Evolutionary conservation across 2,888 invertebrate genomes (phyloP).

Genomic region (Acronicta leporina): DNA sequence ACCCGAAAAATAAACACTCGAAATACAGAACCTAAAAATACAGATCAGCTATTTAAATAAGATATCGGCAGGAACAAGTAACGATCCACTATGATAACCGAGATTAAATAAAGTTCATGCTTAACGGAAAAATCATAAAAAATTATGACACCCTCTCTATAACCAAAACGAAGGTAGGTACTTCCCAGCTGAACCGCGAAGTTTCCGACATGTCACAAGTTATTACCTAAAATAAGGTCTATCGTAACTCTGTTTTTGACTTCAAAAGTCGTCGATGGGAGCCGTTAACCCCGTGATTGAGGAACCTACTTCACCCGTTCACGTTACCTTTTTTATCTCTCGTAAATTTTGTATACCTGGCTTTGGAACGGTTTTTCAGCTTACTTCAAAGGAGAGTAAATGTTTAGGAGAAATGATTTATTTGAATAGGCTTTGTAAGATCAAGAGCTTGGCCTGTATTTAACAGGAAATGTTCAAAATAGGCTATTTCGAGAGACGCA

Average conservation of each 20-base stretch:
- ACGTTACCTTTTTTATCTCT: slow-evolving; percentile 49
- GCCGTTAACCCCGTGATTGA: slow-evolving; percentile 59
- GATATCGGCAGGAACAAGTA: slow-evolving; percentile 16
- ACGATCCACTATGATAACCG: slow-evolving; percentile 23
- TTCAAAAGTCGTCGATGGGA: slow-evolving; percentile 47
- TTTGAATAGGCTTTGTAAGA: slow-evolving; percentile 18
- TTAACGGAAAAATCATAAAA: slow-evolving; percentile 36
- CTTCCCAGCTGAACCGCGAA: slow-evolving; percentile 22
- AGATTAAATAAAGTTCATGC: slow-evolving; percentile 27
- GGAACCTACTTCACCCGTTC: slow-evolving; percentile 37
- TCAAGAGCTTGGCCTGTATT: slow-evolving; percentile 24
- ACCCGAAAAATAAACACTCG: no score
- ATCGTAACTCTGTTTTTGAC: slow-evolving; percentile 52
- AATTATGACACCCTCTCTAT: slow-evolving; percentile 47
- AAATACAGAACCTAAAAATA: background rate
- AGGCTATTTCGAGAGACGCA: no score
- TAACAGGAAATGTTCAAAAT: no score
- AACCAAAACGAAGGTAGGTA: slow-evolving; percentile 36
- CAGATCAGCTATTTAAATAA: slow-evolving; percentile 20
- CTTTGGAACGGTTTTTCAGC: slow-evolving; percentile 32
- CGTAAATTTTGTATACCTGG: slow-evolving; percentile 48
- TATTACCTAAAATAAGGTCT: slow-evolving; percentile 52
- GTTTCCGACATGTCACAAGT: slow-evolving; percentile 36
- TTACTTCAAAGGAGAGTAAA: slow-evolving; percentile 24
- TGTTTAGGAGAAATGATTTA: slow-evolving; percentile 12